Conservation (phyloP, 1,140 invertebrate species). For the Aphidius ervi region DNA sequence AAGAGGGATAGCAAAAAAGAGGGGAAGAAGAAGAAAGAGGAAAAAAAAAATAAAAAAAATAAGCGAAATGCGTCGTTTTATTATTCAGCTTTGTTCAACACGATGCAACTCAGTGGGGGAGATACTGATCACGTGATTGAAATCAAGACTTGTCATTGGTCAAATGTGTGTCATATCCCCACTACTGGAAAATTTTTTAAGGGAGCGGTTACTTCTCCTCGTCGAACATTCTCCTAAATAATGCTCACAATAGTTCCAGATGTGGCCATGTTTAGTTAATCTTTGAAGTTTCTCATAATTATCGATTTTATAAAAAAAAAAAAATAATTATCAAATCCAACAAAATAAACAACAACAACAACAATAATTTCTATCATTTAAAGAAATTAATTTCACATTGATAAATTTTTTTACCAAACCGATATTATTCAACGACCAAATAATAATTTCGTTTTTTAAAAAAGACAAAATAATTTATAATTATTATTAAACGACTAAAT, state of each 20-base stretch:
- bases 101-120: background rate
- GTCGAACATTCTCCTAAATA: constrained; percentile 22
- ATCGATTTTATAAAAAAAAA: constrained; percentile 26
- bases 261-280: constrained; percentile 54
- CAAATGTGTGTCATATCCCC: constrained; percentile 20
- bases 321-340: constrained; percentile 17
- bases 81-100: no score
- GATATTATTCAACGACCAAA: constrained; percentile 6
- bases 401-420: constrained; percentile 1
- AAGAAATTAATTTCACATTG: background rate
- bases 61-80: background rate
- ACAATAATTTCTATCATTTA: no score
- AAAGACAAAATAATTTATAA: background rate
- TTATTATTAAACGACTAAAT: no score
- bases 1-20: no score
- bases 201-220: constrained; percentile 13
- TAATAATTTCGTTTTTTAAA: background rate
- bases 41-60: background rate
- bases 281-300: constrained; percentile 50
- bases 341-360: constrained; percentile 11
- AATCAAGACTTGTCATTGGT: constrained; percentile 27
- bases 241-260: constrained; percentile 52
- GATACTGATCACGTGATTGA: constrained; percentile 29
- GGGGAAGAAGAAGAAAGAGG: background rate
- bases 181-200: background rate